Conservation (phyloP, 2,113 vertebrate species). For the Mesembrinibis cayennensis region DNA sequence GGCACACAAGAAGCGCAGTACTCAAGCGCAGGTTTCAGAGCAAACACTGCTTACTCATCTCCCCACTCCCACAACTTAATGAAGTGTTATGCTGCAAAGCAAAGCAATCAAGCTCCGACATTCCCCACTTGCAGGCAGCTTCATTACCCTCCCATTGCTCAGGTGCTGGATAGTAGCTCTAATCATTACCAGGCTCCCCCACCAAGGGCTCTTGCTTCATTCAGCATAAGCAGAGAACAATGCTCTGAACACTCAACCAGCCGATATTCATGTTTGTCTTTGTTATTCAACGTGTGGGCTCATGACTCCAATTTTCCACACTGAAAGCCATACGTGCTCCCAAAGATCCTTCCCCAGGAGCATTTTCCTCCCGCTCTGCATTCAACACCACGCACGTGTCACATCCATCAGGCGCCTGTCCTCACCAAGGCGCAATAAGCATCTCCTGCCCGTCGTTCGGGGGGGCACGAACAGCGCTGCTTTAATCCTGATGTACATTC, state of each 20-base stretch:
- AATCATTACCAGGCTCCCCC: not conserved
- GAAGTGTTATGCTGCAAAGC: not conserved
- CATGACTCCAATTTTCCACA: not conserved
- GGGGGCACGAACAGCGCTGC: not conserved
- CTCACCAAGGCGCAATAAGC: not conserved
- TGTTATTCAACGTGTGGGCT: not conserved
- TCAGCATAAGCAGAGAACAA: not conserved
- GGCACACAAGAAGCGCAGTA: rapidly evolving
- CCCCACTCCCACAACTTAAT: not conserved
- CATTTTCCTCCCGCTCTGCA: not conserved
- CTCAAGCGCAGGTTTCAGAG: not conserved
- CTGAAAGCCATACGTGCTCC: not conserved
- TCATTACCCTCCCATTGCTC: not conserved
- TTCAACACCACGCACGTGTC: not conserved
- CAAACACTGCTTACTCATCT: not conserved
- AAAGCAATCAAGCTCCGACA: not conserved
- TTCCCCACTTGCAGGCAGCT: not conserved
- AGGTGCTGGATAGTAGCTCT: not conserved
- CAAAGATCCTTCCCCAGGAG: not conserved
- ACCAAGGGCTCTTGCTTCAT: not conserved
- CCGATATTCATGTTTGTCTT: not conserved
- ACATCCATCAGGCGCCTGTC: not conserved
- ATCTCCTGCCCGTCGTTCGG: not conserved
- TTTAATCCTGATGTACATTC: not conserved
- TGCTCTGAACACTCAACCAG: not conserved